Conservation (phyloP, 2,888 invertebrate species). For the Noctua comes region DNA sequence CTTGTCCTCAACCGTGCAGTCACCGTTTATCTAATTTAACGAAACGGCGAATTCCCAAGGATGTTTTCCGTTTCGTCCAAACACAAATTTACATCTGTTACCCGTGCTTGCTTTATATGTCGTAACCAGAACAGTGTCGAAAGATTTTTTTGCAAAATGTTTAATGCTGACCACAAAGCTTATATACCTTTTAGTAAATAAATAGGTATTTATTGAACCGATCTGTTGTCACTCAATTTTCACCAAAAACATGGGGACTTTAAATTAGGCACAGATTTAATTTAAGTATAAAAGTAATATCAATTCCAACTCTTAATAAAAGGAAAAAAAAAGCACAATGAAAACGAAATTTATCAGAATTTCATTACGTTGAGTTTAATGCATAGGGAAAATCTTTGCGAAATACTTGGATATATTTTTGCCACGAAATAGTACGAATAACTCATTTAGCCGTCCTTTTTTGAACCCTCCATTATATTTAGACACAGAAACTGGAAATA, state of each 20-base stretch:
- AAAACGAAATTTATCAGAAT: constrained; percentile 14
- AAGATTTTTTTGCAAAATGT: constrained; percentile 4
- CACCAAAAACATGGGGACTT: not conserved
- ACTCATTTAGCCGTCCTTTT: not conserved
- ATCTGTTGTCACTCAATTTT: not conserved
- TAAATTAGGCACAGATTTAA: not conserved
- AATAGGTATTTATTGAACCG: not conserved
- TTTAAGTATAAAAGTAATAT: not conserved
- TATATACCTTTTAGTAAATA: too few relatives aligned
- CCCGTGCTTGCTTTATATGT: constrained; percentile 41
- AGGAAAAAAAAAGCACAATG: not conserved
- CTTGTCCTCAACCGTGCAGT: constrained; percentile 32
- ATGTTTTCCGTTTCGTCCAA: constrained; percentile 45
- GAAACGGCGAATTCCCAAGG: constrained; percentile 39
- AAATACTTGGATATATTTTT: not conserved
- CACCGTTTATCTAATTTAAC: constrained; percentile 51
- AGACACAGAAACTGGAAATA: constrained; percentile 12
- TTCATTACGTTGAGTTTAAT: not conserved
- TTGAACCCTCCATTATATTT: not conserved
- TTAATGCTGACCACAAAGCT: too few relatives aligned
- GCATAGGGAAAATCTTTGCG: not conserved
- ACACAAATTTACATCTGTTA: constrained; percentile 52
- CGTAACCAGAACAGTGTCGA: constrained; percentile 3
- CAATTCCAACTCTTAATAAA: not conserved
- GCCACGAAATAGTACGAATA: not conserved